phyloP scores from a whole-genome alignment of 2,113 vertebrate genomes.

The Pygoscelis antarcticus region DNA sequence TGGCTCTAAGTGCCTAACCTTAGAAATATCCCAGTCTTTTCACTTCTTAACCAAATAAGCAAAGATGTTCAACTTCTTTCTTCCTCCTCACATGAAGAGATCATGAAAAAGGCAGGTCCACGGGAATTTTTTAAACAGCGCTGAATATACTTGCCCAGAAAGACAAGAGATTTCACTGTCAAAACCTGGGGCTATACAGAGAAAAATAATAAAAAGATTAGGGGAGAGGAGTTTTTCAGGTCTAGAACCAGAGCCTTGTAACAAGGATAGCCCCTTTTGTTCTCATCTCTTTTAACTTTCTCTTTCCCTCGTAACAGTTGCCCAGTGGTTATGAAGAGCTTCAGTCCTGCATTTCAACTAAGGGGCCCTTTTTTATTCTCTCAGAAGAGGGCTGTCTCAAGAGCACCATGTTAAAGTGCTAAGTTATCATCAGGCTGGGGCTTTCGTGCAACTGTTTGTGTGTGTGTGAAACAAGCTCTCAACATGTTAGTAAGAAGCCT shows the following conservation, averaged over 20 bases:
- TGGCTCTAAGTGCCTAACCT: background rate
- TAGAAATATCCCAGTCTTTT: background rate
- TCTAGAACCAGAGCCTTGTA: slow-evolving; percentile 49
- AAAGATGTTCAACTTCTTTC: background rate
- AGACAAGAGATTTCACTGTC: background rate
- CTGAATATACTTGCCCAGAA: background rate
- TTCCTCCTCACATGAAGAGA: background rate
- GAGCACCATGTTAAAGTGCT: slow-evolving; percentile 79
- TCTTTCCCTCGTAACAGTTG: slow-evolving; percentile 55
- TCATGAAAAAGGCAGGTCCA: background rate
- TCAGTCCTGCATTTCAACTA: slow-evolving; percentile 55
- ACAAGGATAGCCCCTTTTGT: slow-evolving; percentile 39
- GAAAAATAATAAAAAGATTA: slow-evolving; percentile 35
- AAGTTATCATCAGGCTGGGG: slow-evolving; percentile 77
- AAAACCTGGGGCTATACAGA: slow-evolving; percentile 16
- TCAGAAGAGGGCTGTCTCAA: slow-evolving; percentile 81
- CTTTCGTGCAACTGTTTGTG: slow-evolving; percentile 84
- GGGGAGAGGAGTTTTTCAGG: background rate
- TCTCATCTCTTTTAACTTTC: slow-evolving; percentile 59
- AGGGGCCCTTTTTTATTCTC: slow-evolving; percentile 70
- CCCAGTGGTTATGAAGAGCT: slow-evolving; percentile 29
- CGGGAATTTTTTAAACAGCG: background rate
- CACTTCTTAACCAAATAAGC: background rate
- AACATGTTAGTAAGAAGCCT: slow-evolving; percentile 89
- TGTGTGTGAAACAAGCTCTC: slow-evolving; percentile 85